These are phyloP conservation scores for Pteronotus mesoamericanus DNA, from an alignment of 2,797 vertebrate species.

Conservation along the genomic window DNA sequence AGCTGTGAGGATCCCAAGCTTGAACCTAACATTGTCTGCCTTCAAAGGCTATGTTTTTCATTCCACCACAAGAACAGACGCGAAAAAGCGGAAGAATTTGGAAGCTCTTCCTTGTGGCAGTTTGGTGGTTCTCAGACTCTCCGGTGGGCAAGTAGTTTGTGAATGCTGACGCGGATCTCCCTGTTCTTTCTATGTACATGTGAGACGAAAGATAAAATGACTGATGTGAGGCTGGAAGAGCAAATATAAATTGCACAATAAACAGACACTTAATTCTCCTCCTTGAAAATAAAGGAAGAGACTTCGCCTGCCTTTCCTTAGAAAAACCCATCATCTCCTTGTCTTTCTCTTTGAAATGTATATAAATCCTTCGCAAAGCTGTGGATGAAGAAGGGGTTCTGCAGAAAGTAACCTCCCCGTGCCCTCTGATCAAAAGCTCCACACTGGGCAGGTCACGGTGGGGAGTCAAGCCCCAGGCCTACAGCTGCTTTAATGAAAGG, in stretches of 20 bases:
- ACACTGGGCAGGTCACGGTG: neutral
- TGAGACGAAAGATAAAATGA: neutral
- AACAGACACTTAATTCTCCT: neutral
- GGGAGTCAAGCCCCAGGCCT: neutral
- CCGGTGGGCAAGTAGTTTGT: neutral
- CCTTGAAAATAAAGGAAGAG: neutral
- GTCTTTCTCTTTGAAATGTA: neutral
- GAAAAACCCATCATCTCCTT: neutral
- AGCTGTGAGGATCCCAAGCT: neutral
- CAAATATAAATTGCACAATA: neutral
- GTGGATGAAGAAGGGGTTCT: neutral
- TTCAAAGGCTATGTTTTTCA: neutral
- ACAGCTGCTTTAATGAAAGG: neutral
- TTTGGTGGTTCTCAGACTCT: neutral
- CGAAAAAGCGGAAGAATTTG: neutral
- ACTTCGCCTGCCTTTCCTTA: neutral
- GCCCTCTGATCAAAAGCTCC: neutral
- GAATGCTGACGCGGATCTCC: fast-evolving
- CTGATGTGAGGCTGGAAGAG: too few species aligned
- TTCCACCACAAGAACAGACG: neutral
- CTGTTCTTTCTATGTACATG: fast-evolving
- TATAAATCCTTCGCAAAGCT: neutral
- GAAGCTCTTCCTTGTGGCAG: neutral
- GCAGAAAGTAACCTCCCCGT: neutral
- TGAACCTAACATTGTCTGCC: neutral